Conservation (phyloP, 2,888 invertebrate genomes). For the Epicampocera succincta region DNA sequence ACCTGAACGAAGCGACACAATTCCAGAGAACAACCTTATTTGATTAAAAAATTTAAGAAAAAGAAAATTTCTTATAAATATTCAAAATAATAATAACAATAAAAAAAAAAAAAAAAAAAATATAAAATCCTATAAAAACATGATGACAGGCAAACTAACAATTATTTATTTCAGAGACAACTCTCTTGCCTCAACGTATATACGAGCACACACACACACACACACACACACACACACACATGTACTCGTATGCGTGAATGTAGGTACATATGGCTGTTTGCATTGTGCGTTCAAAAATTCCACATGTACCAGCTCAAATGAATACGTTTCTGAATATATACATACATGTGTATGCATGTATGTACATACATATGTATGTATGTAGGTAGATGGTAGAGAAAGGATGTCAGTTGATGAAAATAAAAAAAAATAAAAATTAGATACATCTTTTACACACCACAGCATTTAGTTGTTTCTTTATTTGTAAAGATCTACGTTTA, state of each 20-base stretch:
- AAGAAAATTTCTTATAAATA: constrained; percentile 54
- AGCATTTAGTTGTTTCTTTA: constrained; percentile 2
- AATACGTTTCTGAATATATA: background rate
- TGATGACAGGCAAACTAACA: constrained; percentile 68
- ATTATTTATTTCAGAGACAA: constrained; percentile 53
- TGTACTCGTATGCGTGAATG: too few species aligned
- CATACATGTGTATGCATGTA: constrained; percentile 1
- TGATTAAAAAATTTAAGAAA: constrained; percentile 54
- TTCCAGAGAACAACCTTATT: constrained; percentile 68
- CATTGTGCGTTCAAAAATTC: background rate
- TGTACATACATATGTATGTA: background rate
- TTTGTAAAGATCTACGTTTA: constrained; percentile 58
- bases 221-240: too few species aligned
- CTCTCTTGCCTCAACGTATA: constrained; percentile 9
- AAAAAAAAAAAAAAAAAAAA: constrained; percentile 39
- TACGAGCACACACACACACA: too few species aligned
- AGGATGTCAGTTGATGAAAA: constrained; percentile 58
- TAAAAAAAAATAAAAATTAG: constrained; percentile 32
- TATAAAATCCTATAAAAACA: constrained; percentile 69
- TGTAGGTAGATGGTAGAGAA: constrained; percentile 32
- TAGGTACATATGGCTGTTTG: background rate
- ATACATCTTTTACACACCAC: constrained; percentile 6
- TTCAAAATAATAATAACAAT: constrained; percentile 58
- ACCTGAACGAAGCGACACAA: constrained; percentile 41
- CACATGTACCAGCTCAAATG: constrained; percentile 5